phyloP scores from a whole-genome alignment of 1,140 invertebrate species.

The Phymastichus coffea region DNA sequence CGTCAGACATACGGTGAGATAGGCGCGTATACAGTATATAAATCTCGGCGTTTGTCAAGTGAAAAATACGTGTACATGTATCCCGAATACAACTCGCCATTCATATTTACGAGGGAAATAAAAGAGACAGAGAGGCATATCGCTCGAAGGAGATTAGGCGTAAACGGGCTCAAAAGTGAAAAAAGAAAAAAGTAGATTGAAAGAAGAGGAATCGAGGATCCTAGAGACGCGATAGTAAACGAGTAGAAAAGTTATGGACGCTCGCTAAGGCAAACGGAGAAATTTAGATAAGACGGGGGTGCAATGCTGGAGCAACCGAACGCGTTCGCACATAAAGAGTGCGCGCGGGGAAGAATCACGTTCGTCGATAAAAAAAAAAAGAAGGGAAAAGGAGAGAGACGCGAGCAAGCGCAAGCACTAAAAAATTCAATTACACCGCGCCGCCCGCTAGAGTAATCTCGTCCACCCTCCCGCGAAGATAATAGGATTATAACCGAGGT shows the following conservation, averaged over 20 bases:
- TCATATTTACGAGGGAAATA: not conserved
- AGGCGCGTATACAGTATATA: no score
- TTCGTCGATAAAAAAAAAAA: not conserved
- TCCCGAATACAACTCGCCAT: no score
- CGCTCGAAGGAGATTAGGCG: not conserved
- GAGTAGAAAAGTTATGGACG: not conserved
- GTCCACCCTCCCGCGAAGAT: no score
- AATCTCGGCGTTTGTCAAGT: no score
- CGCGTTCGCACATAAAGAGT: not conserved
- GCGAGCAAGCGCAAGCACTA: no score
- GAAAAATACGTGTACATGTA: no score
- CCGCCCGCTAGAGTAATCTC: no score
- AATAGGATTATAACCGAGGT: no score
- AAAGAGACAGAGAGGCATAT: not conserved
- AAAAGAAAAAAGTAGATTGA: not conserved
- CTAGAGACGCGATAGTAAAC: not conserved
- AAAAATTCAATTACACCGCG: constrained; percentile 1
- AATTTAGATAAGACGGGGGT: not conserved
- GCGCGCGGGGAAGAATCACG: not conserved
- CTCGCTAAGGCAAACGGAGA: no score
- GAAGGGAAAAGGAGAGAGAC: not conserved
- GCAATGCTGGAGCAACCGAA: not conserved
- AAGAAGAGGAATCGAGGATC: constrained; percentile 1
- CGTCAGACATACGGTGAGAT: no score
- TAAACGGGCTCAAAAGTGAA: not conserved